These are phyloP conservation scores for Pollenia angustigena DNA, from an alignment of 2,888 invertebrate genomes.

Conservation along the genomic window DNA sequence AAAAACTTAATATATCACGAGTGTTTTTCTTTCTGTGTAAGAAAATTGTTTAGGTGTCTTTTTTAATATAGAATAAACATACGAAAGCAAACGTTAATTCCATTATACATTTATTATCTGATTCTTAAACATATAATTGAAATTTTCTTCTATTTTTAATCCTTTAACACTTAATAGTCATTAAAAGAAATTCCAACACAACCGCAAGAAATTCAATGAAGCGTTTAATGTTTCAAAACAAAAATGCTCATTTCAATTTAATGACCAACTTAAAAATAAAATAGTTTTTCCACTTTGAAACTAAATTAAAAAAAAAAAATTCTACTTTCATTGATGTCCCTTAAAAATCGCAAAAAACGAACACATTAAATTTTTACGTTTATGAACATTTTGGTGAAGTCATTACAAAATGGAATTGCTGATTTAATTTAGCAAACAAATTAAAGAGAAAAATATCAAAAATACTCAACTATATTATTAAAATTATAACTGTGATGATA, in stretches of 20 bases:
- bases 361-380: constrained; percentile 44
- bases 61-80: not conserved
- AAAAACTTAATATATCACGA: too few relatives aligned
- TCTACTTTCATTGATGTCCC: constrained; percentile 21
- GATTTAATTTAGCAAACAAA: constrained; percentile 70
- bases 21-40: too few relatives aligned
- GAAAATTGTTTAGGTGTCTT: too few relatives aligned
- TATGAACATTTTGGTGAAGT: constrained; percentile 56
- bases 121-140: constrained; percentile 4
- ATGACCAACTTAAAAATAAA: constrained; percentile 14
- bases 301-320: not conserved
- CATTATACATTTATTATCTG: not conserved
- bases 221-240: constrained; percentile 11
- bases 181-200: constrained; percentile 9
- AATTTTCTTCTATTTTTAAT: not conserved
- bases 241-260: constrained; percentile 23
- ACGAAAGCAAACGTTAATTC: not conserved
- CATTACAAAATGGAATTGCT: constrained; percentile 63
- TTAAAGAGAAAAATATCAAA: constrained; percentile 22
- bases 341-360: constrained; percentile 10
- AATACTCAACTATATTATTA: constrained; percentile 57
- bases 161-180: not conserved
- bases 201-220: not conserved
- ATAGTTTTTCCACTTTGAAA: not conserved
- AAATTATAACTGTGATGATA: constrained; percentile 67